Evolutionary conservation across 2,113 vertebrate genomes (phyloP).

Genomic region (Aviceda subcristata): DNA sequence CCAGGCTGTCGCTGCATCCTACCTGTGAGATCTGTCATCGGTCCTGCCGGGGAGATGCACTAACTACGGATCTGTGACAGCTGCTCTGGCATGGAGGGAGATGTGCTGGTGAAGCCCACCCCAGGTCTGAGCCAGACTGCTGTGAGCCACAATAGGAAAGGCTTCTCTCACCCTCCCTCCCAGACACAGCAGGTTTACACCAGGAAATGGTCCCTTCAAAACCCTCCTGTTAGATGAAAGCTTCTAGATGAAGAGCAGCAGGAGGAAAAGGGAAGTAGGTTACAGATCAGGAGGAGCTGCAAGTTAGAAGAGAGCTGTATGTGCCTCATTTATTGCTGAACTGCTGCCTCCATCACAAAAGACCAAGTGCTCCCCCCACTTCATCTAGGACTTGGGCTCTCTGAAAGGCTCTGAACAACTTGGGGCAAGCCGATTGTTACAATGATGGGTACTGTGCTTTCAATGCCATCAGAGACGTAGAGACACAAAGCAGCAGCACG

Average conservation of each 20-base stretch:
- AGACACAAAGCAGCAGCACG: constrained; percentile 18
- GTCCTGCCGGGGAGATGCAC: not conserved
- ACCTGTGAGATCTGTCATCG: not conserved
- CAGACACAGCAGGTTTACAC: not conserved
- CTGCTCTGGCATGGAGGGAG: not conserved
- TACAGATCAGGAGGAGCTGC: constrained; percentile 44
- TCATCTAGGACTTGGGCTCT: not conserved
- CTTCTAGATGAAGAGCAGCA: constrained; percentile 40
- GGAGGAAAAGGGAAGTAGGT: constrained; percentile 57
- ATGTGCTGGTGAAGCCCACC: not conserved
- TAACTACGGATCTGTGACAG: not conserved
- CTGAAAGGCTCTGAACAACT: constrained; percentile 10
- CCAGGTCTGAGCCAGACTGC: not conserved
- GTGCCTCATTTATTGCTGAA: constrained; percentile 25
- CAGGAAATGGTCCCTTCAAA: constrained; percentile 28
- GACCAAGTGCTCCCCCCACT: not conserved
- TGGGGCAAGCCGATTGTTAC: not conserved
- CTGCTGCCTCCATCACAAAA: constrained; percentile 29
- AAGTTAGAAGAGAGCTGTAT: constrained; percentile 30
- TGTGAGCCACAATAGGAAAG: not conserved
- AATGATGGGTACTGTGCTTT: not conserved
- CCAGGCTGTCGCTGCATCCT: not conserved
- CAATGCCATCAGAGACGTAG: not conserved
- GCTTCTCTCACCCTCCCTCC: not conserved
- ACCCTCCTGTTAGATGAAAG: constrained; percentile 32